Conservation (phyloP, 2,797 vertebrate genomes). For the Sebastes umbrosus region DNA sequence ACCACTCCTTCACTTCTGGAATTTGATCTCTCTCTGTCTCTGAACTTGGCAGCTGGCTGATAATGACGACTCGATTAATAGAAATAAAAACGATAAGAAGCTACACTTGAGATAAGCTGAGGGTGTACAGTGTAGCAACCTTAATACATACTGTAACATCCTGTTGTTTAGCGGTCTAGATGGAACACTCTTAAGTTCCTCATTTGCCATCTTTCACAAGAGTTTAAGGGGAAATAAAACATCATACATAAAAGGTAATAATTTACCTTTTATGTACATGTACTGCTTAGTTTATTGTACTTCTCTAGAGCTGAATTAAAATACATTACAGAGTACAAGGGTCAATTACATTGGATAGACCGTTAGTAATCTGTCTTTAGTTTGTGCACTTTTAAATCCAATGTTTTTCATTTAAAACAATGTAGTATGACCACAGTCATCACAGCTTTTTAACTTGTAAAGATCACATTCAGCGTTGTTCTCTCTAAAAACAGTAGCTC, state of each 20-base stretch:
- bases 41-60: background rate
- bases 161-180: background rate
- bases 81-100: background rate
- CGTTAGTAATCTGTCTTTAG: background rate
- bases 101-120: background rate
- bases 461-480: background rate
- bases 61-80: background rate
- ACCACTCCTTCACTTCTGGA: background rate
- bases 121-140: background rate
- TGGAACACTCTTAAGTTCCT: background rate
- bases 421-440: background rate
- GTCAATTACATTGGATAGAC: background rate
- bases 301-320: background rate
- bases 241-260: background rate
- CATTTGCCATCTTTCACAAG: background rate
- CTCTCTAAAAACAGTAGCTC: background rate
- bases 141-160: too few relatives aligned
- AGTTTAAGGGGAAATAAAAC: background rate
- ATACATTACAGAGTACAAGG: background rate
- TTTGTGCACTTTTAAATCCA: background rate
- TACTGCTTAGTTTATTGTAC: background rate
- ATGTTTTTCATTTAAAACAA: background rate
- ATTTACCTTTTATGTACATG: background rate
- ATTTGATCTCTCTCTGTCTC: background rate
- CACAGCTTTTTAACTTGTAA: background rate